Evolutionary conservation across 2,113 vertebrate genomes (phyloP), one percentile per base, ranked within the genome.

Genomic region (Etheostoma spectabile): DNA sequence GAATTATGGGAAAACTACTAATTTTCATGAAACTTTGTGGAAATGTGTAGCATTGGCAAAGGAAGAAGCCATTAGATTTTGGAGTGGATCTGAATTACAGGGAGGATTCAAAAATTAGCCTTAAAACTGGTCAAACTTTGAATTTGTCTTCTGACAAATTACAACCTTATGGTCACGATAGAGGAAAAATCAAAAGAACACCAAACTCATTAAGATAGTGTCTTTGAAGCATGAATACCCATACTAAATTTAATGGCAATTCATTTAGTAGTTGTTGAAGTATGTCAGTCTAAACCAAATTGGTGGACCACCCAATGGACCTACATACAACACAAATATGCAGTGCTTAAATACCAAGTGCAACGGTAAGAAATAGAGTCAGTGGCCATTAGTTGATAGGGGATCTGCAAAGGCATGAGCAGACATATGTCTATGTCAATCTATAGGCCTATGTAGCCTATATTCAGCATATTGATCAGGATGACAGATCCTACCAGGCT

Each of bases 391-490:
- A 52, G 60, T 51, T 51, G 15, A 12, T 19, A 14, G 8, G 49
- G 57, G 15, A 38, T 64, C 15, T 61, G 45, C 22, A 16, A 46
- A 67, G 15, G n/a, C 55, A 62, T 14, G 22, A 16, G 4, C 33
- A 73, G 53, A 66, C 46, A 5, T 30, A 22, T 62, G 19, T 46
- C 11, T 53, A 73, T 21, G 69, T 56, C 55, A 22, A 81, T 21
- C 46, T 71, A 42, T 56, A n/a, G 38, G 10, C 10, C 10, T 42
- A 42, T 42, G 38, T 42, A 42, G 38, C 38, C 38, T 35, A 68
- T 52, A 74, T 68, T 72, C 8, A 77, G 55, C 30, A 79, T 72
- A 21, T 65, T 68, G 52, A 72, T 45, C 4, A 61, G 70, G 56
- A 66, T 71, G 27, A 56, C 56, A 42, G 74, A 77, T 74, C 69